Evolutionary conservation across 2,888 invertebrate genomes (phyloP).

Genomic region (Drosophila aldrichi): DNA sequence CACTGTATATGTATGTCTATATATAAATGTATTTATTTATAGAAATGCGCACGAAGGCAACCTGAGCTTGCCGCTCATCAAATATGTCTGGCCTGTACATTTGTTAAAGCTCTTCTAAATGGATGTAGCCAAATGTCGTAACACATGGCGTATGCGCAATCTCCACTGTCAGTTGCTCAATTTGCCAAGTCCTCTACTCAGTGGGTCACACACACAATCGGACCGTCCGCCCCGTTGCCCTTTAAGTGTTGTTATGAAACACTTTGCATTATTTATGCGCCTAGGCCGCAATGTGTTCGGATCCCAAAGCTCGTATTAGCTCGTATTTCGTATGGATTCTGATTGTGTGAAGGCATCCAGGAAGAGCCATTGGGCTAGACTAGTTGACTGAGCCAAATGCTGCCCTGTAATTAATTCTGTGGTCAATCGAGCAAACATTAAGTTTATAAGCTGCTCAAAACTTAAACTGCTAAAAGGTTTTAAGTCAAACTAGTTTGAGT

Average conservation of each 20-base stretch:
- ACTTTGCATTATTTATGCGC: constrained; percentile 70
- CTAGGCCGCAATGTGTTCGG: constrained; percentile 24
- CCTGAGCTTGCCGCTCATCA: constrained; percentile 8
- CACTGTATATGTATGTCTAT: not conserved
- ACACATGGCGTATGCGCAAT: constrained; percentile 42
- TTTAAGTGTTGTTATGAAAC: constrained; percentile 62
- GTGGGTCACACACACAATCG: not conserved
- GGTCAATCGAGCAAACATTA: not conserved
- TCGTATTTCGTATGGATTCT: constrained; percentile 19
- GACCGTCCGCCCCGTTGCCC: constrained; percentile 10
- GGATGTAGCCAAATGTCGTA: constrained; percentile 2
- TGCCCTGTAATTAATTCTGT: constrained; percentile 15
- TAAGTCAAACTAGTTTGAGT: not conserved
- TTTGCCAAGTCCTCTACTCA: constrained; percentile 15
- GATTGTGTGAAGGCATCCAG: constrained; percentile 2
- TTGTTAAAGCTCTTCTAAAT: constrained; percentile 52
- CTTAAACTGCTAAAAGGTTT: not conserved
- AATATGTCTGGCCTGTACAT: constrained; percentile 41
- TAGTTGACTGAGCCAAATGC: not conserved
- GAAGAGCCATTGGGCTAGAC: too few relatives aligned
- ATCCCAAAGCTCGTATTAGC: constrained; percentile 57
- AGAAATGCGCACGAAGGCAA: not conserved
- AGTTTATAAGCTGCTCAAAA: not conserved
- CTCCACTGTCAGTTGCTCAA: constrained; percentile 43
- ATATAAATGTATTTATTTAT: not conserved